phyloP scores from a whole-genome alignment of 2,888 invertebrate species.

The Bombylius discolor region DNA sequence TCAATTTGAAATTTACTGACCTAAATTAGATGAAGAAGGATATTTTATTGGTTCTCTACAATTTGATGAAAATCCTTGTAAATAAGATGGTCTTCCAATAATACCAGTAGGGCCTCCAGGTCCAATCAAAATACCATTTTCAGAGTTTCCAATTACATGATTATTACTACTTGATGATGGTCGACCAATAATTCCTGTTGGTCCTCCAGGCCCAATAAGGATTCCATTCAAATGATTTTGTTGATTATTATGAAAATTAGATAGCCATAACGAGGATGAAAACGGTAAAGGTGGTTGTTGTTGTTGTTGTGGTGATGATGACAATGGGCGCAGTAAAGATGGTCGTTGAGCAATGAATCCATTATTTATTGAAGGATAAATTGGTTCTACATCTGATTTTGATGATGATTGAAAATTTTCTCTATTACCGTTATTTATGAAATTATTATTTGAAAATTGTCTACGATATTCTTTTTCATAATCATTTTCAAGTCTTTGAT shows the following conservation, averaged over 20 bases:
- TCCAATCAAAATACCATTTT: conserved; percentile 34
- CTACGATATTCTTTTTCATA: background rate
- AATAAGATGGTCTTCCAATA: conserved; percentile 25
- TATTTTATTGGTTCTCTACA: too few relatives aligned
- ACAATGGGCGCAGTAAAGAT: too few relatives aligned
- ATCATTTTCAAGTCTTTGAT: background rate
- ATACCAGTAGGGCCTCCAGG: conserved; percentile 45
- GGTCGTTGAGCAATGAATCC: conserved; percentile 9
- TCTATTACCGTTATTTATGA: conserved; percentile 11
- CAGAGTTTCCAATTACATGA: conserved; percentile 12
- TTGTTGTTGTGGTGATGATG: conserved; percentile 1
- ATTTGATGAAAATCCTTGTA: too few relatives aligned
- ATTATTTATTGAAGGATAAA: conserved; percentile 24
- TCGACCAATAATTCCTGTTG: conserved; percentile 40
- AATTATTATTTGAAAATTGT: conserved; percentile 13
- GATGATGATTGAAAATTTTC: background rate
- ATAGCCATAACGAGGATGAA: background rate
- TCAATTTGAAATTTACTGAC: too few relatives aligned
- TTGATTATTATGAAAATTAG: background rate
- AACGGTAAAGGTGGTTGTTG: background rate
- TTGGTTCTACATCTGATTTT: conserved; percentile 24
- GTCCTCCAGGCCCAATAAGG: conserved; percentile 36
- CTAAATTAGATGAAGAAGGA: too few relatives aligned
- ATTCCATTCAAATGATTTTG: conserved; percentile 17
- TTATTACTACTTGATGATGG: background rate